Evolutionary conservation across 2,797 vertebrate species (phyloP).

Genomic region (Alcedo quadribrachys): DNA sequence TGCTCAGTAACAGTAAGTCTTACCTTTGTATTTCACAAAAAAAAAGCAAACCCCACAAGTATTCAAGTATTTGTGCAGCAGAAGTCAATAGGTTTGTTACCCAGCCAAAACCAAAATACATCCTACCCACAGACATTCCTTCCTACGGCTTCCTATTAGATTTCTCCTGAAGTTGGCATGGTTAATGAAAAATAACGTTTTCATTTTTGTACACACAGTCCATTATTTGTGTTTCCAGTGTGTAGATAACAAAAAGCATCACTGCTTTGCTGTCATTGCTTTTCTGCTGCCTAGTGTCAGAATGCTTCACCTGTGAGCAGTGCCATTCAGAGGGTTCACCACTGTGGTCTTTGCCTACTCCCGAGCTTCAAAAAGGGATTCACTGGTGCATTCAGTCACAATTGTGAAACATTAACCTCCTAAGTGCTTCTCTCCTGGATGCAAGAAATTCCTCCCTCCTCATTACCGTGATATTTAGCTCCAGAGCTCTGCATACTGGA

Average conservation of each 20-base stretch:
- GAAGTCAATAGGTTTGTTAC: neutral
- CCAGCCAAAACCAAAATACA: neutral
- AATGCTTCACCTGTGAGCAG: neutral
- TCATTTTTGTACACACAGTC: neutral
- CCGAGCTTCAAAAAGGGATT: neutral
- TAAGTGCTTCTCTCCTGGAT: neutral
- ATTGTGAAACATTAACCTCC: neutral
- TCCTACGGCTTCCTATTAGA: neutral
- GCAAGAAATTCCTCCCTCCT: neutral
- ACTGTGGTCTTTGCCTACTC: neutral
- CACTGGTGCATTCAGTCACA: neutral
- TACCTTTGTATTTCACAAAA: neutral
- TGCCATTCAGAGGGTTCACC: neutral
- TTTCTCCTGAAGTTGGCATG: neutral
- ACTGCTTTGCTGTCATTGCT: neutral
- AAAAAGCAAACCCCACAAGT: too few species aligned
- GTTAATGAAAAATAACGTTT: neutral
- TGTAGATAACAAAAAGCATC: neutral
- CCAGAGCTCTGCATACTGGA: neutral
- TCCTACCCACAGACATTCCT: neutral
- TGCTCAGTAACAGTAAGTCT: neutral
- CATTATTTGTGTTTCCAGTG: neutral
- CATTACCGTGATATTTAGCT: neutral
- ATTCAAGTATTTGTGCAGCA: neutral
- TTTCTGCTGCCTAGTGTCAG: neutral